These are phyloP conservation scores for Melanotaenia duboulayi DNA, from an alignment of 2,113 vertebrate genomes.

Conservation along the genomic window DNA sequence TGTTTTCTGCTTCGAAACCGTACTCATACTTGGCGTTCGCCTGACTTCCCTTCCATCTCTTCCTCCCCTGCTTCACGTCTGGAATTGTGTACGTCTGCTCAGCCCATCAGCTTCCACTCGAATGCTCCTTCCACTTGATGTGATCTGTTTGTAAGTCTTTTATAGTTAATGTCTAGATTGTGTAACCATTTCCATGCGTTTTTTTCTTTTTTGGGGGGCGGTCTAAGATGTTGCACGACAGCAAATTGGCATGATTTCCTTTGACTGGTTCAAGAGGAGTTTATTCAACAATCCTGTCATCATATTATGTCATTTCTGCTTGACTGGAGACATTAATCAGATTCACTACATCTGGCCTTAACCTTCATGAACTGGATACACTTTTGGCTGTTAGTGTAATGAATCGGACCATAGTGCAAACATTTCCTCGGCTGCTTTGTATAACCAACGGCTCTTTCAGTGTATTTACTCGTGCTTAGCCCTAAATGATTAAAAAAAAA, in stretches of 20 bases:
- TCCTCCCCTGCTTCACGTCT: slow-evolving; percentile 43
- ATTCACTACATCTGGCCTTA: slow-evolving; percentile 37
- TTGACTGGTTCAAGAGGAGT: slow-evolving; percentile 32
- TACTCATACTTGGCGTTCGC: slow-evolving; percentile 31
- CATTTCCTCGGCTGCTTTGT: slow-evolving; percentile 54
- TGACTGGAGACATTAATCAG: slow-evolving; percentile 43
- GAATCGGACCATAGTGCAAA: slow-evolving; percentile 65
- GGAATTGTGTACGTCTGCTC: slow-evolving; percentile 40
- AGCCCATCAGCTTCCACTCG: slow-evolving; percentile 48
- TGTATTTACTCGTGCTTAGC: slow-evolving; percentile 31
- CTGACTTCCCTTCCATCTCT: slow-evolving; percentile 61
- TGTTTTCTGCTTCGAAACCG: slow-evolving; percentile 62
- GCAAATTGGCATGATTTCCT: slow-evolving; percentile 20
- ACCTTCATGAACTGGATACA: slow-evolving; percentile 43
- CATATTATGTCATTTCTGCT: slow-evolving; percentile 40
- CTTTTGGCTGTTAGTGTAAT: slow-evolving; percentile 61
- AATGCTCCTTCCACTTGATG: slow-evolving; percentile 56
- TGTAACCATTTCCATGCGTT: slow-evolving; percentile 17
- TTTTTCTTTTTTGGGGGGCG: neutral
- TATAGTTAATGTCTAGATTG: slow-evolving; percentile 48
- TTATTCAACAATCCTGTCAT: slow-evolving; percentile 57
- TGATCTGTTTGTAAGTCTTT: slow-evolving; percentile 46
- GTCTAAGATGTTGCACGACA: neutral
- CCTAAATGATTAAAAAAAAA: slow-evolving; percentile 34
- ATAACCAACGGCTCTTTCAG: slow-evolving; percentile 51